A percentile compares a stretch with the other conserved stretches of the same genome.
phyloP scores from a whole-genome alignment of 2,113 vertebrate species.

The Murina feae region DNA sequence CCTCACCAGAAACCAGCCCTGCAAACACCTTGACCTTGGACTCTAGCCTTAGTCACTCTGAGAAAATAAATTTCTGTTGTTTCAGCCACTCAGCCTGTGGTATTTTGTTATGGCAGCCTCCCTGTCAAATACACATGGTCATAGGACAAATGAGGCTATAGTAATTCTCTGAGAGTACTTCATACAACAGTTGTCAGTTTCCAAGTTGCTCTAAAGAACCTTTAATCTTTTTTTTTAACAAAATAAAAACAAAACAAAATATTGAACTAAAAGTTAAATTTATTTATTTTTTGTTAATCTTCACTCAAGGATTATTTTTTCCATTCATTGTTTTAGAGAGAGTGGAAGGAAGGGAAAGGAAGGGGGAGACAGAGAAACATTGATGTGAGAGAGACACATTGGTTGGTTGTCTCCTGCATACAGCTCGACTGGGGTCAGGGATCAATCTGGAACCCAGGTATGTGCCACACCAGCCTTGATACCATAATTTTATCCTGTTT shows the following conservation, averaged over 20 bases:
- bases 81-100: not conserved
- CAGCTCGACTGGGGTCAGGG: too few species aligned
- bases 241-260: not conserved
- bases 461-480: too few species aligned
- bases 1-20: not conserved
- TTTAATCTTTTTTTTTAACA: not conserved
- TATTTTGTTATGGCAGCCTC: not conserved
- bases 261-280: constrained; percentile 1
- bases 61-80: not conserved
- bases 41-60: not conserved
- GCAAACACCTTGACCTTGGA: not conserved
- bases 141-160: not conserved
- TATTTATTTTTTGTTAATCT: too few species aligned
- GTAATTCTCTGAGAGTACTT: not conserved
- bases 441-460: too few species aligned
- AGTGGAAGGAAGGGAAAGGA: too few species aligned
- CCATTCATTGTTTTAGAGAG: too few species aligned
- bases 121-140: not conserved
- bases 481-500: not conserved
- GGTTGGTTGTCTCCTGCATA: too few species aligned
- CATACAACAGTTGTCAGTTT: not conserved
- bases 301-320: too few species aligned
- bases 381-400: too few species aligned
- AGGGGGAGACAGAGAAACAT: too few species aligned
- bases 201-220: not conserved